phyloP scores from a whole-genome alignment of 2,888 invertebrate species.

The Bombylius discolor region DNA sequence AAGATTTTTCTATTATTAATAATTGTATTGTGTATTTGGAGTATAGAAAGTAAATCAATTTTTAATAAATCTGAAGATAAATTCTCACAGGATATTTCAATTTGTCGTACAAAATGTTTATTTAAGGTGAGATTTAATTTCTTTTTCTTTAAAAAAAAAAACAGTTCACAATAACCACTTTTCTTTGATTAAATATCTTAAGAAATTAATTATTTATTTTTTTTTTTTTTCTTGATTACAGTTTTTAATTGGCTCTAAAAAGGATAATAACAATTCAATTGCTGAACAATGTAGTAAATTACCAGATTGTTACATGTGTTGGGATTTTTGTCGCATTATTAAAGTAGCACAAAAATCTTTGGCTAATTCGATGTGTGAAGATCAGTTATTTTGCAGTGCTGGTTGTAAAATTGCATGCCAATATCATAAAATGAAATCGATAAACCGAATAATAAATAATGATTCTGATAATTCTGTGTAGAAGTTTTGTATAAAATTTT shows the following conservation, averaged over 20 bases:
- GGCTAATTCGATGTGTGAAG: slow-evolving; percentile 10
- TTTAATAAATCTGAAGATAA: not conserved
- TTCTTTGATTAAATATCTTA: too few relatives aligned
- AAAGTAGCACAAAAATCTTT: slow-evolving; percentile 1
- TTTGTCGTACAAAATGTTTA: not conserved
- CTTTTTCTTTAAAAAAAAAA: too few relatives aligned
- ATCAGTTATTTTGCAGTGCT: slow-evolving; percentile 7
- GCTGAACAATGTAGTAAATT: slow-evolving; percentile 2
- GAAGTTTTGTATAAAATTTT: too few relatives aligned
- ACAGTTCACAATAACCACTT: too few relatives aligned
- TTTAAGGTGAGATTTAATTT: not conserved
- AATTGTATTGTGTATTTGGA: too few relatives aligned
- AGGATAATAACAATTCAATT: not conserved
- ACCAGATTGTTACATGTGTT: slow-evolving; percentile 14
- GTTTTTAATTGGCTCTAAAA: not conserved
- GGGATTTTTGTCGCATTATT: slow-evolving; percentile 13
- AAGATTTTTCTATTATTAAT: too few relatives aligned
- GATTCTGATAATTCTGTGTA: too few relatives aligned
- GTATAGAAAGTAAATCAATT: not conserved
- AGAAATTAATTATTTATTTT: not conserved
- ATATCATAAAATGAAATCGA: slow-evolving; percentile 4
- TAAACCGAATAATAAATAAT: not conserved
- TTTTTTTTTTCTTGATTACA: not conserved
- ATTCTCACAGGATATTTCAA: not conserved
- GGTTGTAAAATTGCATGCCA: slow-evolving; percentile 11